Percentiles rank a stretch among this genome's conserved stretches.
Conservation (phyloP, 2,113 vertebrate species). For the Haemorhous mexicanus region DNA sequence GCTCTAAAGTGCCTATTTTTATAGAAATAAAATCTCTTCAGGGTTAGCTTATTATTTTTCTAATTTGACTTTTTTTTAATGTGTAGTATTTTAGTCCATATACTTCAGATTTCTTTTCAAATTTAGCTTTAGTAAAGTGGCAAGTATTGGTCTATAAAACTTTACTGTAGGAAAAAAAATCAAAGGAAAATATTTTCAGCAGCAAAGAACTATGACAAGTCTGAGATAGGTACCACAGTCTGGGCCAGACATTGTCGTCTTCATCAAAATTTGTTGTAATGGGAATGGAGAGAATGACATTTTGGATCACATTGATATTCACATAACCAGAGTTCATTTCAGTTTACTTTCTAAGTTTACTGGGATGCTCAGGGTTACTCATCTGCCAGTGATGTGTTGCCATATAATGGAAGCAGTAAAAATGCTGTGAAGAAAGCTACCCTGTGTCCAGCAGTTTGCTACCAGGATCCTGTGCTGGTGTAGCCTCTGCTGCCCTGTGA, state of each 20-base stretch:
- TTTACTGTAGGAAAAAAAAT: neutral
- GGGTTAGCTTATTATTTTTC: neutral
- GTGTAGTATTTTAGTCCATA: neutral
- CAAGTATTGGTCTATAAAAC: neutral
- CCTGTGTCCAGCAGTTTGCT: neutral
- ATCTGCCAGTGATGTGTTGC: neutral
- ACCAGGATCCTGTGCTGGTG: neutral
- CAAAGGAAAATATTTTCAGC: neutral
- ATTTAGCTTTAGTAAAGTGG: neutral
- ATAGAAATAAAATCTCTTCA: slow-evolving; percentile 16
- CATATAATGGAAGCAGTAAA: neutral
- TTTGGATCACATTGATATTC: neutral
- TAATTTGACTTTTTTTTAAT: neutral
- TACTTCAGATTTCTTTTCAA: neutral
- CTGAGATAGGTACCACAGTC: neutral
- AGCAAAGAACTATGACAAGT: neutral
- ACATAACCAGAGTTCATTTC: neutral
- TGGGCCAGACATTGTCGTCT: neutral
- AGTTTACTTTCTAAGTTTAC: neutral
- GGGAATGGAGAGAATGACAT: neutral
- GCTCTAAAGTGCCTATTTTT: neutral
- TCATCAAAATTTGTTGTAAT: neutral
- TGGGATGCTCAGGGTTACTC: neutral
- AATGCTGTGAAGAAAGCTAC: neutral
- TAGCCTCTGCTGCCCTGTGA: neutral